Base-by-base conservation (phyloP, 2,888 invertebrate genomes). In the Apomyelois bistriatella region DNA sequence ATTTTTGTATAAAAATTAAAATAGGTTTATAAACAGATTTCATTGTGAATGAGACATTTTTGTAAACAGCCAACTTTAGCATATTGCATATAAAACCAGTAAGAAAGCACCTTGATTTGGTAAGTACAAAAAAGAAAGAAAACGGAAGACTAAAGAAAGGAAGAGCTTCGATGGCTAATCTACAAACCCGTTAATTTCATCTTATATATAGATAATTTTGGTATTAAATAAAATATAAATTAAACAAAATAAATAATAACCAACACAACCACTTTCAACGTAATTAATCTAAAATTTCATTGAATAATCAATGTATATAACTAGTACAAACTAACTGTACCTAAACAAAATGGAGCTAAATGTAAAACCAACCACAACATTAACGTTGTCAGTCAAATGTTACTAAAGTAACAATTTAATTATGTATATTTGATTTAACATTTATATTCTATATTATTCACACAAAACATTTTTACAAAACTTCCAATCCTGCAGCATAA, bases 1-100 rank as follows among this genome's bases (percentile, higher is more conserved):
- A 82, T 76, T 85, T 84, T 88, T 86, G 86, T 90, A 90, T 88
- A 89, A 89, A 89, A 89, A 84, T 85, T 84, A 87, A 81, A 80
- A 80, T 85, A 81, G 78, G 76, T 85, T 85, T 79, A 84, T 79
- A 78, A 79, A 83, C 77, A 78, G 79, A 81, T 82, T 79, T 74
- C 73, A 79, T 74, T 74, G 79, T 74, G 70, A 80, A 74, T 70
- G 65, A 79, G 81, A 79, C 65, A 76, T 75, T 75, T 74, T 73
- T 70, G 80, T 81, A 78, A 85, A 81, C 79, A 81, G 81, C 84
- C 79, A 85, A 79, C 71, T 75, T 75, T 64, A 80, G 77, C 77
- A 73, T 70, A 64, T 5, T 73, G 62, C 66, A 73, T 57, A 65
- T 63, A 69, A 66, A 64, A 64, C 62, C 68, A 71, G 65, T 68